Evolutionary conservation across 2,888 invertebrate species (phyloP).

Genomic region (Baronia brevicornis): DNA sequence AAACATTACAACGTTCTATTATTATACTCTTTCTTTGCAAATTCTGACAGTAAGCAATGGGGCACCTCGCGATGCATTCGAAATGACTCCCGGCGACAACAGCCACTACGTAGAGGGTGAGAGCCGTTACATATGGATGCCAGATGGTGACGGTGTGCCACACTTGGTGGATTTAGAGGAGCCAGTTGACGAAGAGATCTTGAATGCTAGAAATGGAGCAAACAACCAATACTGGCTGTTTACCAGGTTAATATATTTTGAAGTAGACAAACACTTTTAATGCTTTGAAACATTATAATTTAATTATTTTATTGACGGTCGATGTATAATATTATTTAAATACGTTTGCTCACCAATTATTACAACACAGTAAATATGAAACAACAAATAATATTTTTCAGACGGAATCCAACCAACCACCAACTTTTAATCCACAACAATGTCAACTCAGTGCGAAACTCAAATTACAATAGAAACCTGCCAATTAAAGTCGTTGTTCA

Average conservation of each 20-base stretch:
- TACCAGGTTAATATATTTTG: constrained; percentile 27
- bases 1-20: too few relatives aligned
- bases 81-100: constrained; percentile 46
- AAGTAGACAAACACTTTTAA: background rate
- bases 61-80: too few relatives aligned
- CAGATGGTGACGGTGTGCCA: constrained; percentile 39
- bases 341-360: background rate
- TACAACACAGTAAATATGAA: too few relatives aligned
- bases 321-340: background rate
- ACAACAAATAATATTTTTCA: too few relatives aligned
- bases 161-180: constrained; percentile 40
- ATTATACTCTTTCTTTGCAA: too few relatives aligned
- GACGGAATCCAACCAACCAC: constrained; percentile 27
- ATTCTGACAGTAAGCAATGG: too few relatives aligned
- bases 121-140: constrained; percentile 49
- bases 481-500: constrained; percentile 36
- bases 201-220: constrained; percentile 34
- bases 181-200: constrained; percentile 23
- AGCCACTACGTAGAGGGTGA: constrained; percentile 45
- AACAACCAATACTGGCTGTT: constrained; percentile 45
- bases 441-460: constrained; percentile 29
- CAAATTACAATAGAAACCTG: constrained; percentile 30
- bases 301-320: background rate
- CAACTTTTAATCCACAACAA: constrained; percentile 33
- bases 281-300: too few relatives aligned